Evolutionary conservation across 1,140 invertebrate species (phyloP).

Genomic region (Vanessa tameamea): DNA sequence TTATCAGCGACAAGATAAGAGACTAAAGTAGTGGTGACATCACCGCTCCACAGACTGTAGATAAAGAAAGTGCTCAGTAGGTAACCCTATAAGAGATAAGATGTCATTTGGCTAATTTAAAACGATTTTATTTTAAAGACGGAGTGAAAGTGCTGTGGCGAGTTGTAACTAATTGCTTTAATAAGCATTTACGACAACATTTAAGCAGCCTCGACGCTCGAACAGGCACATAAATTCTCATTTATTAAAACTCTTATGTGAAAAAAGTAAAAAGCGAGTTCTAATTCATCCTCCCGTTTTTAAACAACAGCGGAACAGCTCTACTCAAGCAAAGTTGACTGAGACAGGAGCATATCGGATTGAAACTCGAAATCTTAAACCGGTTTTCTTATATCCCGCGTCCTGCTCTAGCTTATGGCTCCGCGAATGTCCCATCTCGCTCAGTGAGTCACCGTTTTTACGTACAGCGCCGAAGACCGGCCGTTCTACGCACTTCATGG

Average conservation of each 20-base stretch:
- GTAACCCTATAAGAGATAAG: conserved; percentile 67
- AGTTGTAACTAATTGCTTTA: conserved; percentile 32
- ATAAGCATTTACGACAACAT: conserved; percentile 21
- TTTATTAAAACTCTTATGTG: conserved; percentile 20
- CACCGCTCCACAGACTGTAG: conserved; percentile 62
- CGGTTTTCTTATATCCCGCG: conserved; percentile 63
- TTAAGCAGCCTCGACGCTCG: conserved; percentile 5
- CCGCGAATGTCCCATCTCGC: conserved; percentile 53
- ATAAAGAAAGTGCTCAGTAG: conserved; percentile 72
- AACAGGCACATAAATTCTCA: conserved; percentile 18
- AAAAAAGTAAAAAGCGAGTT: conserved; percentile 52
- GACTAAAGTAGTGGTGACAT: conserved; percentile 71
- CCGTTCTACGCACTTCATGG: conserved; percentile 78
- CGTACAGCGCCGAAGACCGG: conserved; percentile 64
- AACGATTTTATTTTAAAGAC: conserved; percentile 33
- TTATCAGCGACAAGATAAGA: conserved; percentile 75
- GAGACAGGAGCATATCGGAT: conserved; percentile 78
- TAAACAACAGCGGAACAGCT: conserved; percentile 54
- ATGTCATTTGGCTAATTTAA: conserved; percentile 57
- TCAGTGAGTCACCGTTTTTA: conserved; percentile 76
- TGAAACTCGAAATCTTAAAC: conserved; percentile 79
- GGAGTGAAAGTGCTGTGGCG: conserved; percentile 26
- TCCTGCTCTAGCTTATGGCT: conserved; percentile 51
- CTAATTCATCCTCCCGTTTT: conserved; percentile 44
- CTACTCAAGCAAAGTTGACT: conserved; percentile 68